These are phyloP conservation scores for Rostratula benghalensis DNA, from an alignment of 2,113 vertebrate genomes.

Conservation along the genomic window DNA sequence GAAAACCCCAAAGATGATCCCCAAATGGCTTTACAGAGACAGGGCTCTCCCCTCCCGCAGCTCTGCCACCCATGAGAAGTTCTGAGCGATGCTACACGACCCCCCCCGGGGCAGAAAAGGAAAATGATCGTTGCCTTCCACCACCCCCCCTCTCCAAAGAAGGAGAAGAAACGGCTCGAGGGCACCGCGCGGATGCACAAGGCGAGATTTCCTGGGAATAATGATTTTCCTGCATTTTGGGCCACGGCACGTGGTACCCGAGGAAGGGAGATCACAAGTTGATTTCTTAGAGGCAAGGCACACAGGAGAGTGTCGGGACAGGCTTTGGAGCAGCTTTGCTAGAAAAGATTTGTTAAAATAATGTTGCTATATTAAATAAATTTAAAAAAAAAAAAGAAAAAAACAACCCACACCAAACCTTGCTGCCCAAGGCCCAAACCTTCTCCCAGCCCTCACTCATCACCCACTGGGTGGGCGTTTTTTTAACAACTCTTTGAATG, in stretches of 20 bases:
- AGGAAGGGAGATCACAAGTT: background rate
- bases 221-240: background rate
- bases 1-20: background rate
- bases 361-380: background rate
- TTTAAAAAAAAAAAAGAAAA: background rate
- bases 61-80: background rate
- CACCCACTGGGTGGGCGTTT: fast-evolving
- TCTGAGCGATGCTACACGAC: background rate
- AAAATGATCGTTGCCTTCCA: background rate
- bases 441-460: background rate
- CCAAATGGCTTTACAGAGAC: background rate
- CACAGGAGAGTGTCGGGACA: fast-evolving
- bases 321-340: background rate
- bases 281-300: fast-evolving
- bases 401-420: too few species aligned
- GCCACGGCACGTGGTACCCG: fast-evolving
- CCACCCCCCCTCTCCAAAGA: background rate
- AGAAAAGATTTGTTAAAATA: background rate
- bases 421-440: background rate
- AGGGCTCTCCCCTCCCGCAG: background rate
- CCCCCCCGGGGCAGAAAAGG: background rate
- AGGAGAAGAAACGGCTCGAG: fast-evolving
- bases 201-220: fast-evolving
- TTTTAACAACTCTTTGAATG: background rate
- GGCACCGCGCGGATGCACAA: fast-evolving